These are phyloP conservation scores for Vanacampus margaritifer DNA, from an alignment of 2,113 vertebrate genomes.

Conservation along the genomic window DNA sequence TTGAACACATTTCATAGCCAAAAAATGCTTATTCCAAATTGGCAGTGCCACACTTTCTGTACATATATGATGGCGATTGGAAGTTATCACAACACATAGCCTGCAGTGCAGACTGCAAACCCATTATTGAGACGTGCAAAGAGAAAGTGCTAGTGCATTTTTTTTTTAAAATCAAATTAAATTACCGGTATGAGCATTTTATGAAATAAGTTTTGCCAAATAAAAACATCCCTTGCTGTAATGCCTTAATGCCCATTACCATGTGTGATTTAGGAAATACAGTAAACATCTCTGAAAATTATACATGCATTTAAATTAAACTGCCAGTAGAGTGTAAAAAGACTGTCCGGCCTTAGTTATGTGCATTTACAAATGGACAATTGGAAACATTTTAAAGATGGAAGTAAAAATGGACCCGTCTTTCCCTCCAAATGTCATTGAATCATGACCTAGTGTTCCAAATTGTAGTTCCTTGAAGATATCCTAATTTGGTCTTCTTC, in stretches of 20 bases:
- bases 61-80: not conserved
- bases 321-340: slow-evolving; percentile 1
- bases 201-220: not conserved
- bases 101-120: not conserved
- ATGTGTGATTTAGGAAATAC: not conserved
- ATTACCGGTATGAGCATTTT: not conserved
- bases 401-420: not conserved
- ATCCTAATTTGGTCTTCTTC: slow-evolving; percentile 1
- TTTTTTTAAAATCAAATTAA: too few relatives aligned
- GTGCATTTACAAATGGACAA: slow-evolving; percentile 12
- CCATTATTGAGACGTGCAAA: not conserved
- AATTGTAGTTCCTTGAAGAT: not conserved
- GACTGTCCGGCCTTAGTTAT: not conserved
- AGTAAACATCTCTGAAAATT: not conserved
- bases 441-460: slow-evolving; percentile 23
- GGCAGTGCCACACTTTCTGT: slow-evolving; percentile 71
- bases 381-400: slow-evolving; percentile 10
- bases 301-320: slow-evolving; percentile 58
- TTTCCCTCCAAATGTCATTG: slow-evolving; percentile 16
- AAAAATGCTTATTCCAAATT: too few relatives aligned
- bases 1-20: too few relatives aligned
- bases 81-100: not conserved
- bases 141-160: not conserved
- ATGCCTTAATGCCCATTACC: too few relatives aligned
- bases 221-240: not conserved